These are phyloP conservation scores for Spisula solida DNA, from an alignment of 2,888 invertebrate genomes.

Conservation along the genomic window DNA sequence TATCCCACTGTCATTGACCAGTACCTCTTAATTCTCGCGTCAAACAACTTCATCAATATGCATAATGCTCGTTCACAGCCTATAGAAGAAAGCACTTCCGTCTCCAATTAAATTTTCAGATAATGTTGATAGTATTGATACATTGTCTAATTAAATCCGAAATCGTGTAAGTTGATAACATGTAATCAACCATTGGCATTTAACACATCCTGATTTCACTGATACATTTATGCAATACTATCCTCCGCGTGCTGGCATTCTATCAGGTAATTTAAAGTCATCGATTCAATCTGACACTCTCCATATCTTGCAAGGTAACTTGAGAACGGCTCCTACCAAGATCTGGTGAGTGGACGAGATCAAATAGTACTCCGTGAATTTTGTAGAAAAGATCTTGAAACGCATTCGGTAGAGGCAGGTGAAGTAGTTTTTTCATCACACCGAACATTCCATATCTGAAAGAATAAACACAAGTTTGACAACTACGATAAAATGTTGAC, in stretches of 20 bases:
- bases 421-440: neutral
- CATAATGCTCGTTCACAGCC: neutral
- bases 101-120: neutral
- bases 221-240: neutral
- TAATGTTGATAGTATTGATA: neutral
- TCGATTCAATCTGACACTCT: neutral
- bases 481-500: neutral
- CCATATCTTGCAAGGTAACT: too few species aligned
- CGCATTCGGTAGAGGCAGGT: too few species aligned
- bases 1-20: too few species aligned
- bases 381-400: too few species aligned
- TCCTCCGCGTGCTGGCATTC: neutral
- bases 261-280: neutral
- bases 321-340: too few species aligned
- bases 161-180: neutral
- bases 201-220: neutral
- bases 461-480: neutral
- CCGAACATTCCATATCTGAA: neutral
- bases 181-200: neutral
- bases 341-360: too few species aligned
- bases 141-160: neutral
- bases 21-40: neutral
- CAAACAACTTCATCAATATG: neutral
- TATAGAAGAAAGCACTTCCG: neutral
- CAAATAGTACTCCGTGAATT: too few species aligned